Evolutionary conservation across 1,140 invertebrate species (phyloP).

Genomic region (Lordiphosa mommai): DNA sequence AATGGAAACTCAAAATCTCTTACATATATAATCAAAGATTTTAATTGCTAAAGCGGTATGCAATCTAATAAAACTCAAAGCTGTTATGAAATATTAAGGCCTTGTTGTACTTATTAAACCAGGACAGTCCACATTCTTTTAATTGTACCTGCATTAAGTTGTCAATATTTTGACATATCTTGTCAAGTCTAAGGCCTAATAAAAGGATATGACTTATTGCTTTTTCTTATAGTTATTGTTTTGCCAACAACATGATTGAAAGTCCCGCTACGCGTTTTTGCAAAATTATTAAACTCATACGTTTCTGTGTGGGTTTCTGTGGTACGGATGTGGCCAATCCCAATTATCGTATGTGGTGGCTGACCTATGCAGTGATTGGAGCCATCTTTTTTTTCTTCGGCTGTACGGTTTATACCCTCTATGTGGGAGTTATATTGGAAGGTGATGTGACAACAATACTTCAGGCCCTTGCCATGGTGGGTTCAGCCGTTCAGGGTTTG

Average conservation of each 20-base stretch:
- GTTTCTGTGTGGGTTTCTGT: conserved; percentile 38
- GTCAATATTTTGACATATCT: conserved; percentile 52
- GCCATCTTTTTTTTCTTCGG: conserved; percentile 26
- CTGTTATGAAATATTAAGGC: too few species aligned
- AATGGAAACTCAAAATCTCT: too few species aligned
- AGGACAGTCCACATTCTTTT: too few species aligned
- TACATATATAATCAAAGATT: too few species aligned
- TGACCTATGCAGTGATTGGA: conserved; percentile 33
- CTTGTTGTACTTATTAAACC: too few species aligned
- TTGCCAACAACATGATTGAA: conserved; percentile 4
- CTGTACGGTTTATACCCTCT: conserved; percentile 49
- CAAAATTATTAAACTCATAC: conserved; percentile 28
- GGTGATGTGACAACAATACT: conserved; percentile 46
- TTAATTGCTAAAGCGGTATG: too few species aligned
- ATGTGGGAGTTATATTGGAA: conserved; percentile 36
- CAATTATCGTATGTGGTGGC: conserved; percentile 38
- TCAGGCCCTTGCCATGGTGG: conserved; percentile 32
- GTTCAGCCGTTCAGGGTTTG: conserved; percentile 33
- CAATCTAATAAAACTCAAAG: too few species aligned
- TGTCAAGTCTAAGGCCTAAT: conserved; percentile 1
- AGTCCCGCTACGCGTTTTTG: conserved; percentile 23
- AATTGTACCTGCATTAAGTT: conserved; percentile 24
- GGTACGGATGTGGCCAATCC: conserved; percentile 47
- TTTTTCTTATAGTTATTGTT: background rate
- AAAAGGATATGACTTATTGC: conserved; percentile 6